These are phyloP conservation scores for Microplitis manilae DNA, from an alignment of 2,888 invertebrate species.

Conservation along the genomic window DNA sequence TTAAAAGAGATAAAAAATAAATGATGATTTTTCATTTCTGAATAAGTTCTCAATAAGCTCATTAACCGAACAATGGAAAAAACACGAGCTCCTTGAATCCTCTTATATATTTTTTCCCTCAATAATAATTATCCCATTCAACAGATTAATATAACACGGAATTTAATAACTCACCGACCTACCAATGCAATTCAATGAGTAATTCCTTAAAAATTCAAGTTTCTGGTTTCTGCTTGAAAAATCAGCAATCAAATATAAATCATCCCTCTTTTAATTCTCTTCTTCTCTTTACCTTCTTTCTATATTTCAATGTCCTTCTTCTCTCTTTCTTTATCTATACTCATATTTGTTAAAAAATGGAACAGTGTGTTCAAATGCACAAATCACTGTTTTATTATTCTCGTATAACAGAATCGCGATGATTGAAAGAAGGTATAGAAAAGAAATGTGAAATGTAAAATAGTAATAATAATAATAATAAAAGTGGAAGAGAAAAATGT, in stretches of 20 bases:
- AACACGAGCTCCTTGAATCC: background rate
- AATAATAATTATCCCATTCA: background rate
- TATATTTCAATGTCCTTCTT: background rate
- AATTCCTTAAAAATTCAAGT: background rate
- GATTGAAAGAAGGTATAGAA: constrained; percentile 2
- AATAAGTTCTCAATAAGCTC: background rate
- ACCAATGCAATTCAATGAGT: background rate
- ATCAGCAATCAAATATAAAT: constrained; percentile 4
- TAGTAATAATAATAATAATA: constrained; percentile 6
- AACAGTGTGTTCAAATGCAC: background rate
- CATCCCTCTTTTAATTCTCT: background rate
- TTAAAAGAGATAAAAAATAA: background rate
- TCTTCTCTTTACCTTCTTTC: background rate
- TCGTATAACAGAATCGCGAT: constrained; percentile 8
- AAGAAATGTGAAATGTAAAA: background rate
- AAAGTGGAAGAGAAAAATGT: constrained; percentile 21
- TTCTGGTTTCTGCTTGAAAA: background rate
- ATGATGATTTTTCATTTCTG: background rate
- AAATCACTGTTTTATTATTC: constrained; percentile 13
- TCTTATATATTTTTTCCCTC: background rate
- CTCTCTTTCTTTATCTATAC: too few species aligned
- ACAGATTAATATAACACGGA: background rate
- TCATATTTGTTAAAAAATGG: background rate
- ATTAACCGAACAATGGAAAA: background rate
- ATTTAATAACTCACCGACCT: background rate